phyloP scores from a whole-genome alignment of 2,797 vertebrate species.

The Numenius phaeopus region DNA sequence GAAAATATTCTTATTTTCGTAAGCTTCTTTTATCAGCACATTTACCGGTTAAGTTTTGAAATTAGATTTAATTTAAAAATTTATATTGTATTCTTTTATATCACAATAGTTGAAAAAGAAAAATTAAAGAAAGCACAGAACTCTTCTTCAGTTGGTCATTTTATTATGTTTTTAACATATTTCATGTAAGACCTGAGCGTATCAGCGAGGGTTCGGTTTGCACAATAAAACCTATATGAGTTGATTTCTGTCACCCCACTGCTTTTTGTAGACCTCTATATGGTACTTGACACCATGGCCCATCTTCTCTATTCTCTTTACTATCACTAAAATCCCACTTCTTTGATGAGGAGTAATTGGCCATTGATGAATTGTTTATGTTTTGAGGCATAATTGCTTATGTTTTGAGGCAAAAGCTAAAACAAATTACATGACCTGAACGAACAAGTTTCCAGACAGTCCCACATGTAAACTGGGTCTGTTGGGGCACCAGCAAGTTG shows the following conservation, averaged over 20 bases:
- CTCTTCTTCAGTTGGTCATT: neutral
- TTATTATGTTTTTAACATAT: neutral
- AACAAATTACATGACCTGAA: neutral
- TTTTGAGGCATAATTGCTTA: neutral
- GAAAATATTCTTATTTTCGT: neutral
- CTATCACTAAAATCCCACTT: neutral
- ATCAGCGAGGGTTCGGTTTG: neutral
- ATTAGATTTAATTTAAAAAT: neutral
- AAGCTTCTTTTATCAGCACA: neutral
- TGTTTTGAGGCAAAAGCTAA: neutral
- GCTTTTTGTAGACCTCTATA: neutral
- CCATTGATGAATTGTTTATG: neutral
- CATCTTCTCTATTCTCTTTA: neutral
- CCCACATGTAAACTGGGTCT: neutral
- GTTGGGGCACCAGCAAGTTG: neutral
- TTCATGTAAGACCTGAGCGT: neutral
- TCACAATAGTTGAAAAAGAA: neutral
- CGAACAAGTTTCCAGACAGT: neutral
- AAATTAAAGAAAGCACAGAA: neutral
- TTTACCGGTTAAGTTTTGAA: neutral
- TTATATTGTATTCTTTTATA: neutral
- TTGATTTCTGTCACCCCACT: neutral
- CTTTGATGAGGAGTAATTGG: neutral
- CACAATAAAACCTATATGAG: neutral
- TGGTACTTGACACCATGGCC: neutral